phyloP scores from a whole-genome alignment of 2,113 vertebrate genomes.

The Meleagris gallopavo region DNA sequence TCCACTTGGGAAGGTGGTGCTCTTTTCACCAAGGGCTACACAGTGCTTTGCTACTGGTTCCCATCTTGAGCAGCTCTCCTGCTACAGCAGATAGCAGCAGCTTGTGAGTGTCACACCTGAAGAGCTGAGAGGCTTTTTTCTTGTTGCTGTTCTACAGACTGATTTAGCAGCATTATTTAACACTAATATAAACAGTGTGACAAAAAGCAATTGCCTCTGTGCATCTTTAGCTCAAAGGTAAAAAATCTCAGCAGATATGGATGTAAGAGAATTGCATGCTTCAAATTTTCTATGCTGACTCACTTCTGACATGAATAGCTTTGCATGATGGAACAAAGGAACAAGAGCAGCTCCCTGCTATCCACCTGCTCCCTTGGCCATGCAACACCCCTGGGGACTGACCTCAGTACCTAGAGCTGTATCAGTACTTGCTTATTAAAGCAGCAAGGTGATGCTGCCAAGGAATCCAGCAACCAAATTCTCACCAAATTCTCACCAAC shows the following conservation, averaged over 20 bases:
- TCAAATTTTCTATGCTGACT: neutral
- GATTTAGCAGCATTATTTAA: conserved; percentile 32
- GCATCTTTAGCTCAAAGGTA: neutral
- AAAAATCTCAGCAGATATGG: neutral
- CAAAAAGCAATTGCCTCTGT: neutral
- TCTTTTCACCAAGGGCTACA: neutral
- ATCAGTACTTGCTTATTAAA: neutral
- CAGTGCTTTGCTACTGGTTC: neutral
- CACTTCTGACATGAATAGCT: neutral
- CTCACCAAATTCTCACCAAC: neutral
- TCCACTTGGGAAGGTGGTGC: neutral
- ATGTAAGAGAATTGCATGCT: neutral
- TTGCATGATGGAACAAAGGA: neutral
- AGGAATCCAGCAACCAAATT: neutral
- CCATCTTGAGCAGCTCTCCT: neutral
- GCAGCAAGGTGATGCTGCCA: neutral
- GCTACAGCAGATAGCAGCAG: neutral
- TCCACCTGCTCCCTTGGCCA: neutral
- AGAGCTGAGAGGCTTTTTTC: neutral
- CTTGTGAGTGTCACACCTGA: neutral
- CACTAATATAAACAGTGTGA: neutral
- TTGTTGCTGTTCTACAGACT: conserved; percentile 1
- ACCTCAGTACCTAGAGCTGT: rapidly evolving
- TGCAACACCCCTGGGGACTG: neutral
- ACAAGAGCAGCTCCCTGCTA: neutral